These are phyloP conservation scores for Armadillidium nasatum DNA, from an alignment of 1,140 invertebrate genomes.

Conservation along the genomic window DNA sequence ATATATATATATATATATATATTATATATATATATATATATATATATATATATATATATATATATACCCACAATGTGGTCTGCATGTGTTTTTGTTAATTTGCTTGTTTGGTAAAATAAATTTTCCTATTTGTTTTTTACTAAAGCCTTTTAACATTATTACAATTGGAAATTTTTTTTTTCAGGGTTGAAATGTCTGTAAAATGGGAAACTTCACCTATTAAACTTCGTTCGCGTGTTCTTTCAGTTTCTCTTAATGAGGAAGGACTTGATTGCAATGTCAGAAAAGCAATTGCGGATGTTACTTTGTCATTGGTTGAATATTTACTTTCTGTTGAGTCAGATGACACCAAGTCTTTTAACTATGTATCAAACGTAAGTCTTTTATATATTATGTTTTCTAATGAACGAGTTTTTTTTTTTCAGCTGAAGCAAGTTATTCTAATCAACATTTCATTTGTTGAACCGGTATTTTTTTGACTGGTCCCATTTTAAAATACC, in stretches of 20 bases:
- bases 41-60: no score
- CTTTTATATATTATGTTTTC: conserved; percentile 24
- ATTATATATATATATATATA: no score
- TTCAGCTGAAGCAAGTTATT: no score
- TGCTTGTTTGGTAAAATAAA: not conserved
- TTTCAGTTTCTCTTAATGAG: not conserved
- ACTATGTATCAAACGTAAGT: conserved; percentile 56
- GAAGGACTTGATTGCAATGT: conserved; percentile 53
- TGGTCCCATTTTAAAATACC: no score
- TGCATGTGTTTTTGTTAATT: conserved; percentile 10
- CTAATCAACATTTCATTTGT: no score
- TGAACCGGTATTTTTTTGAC: no score
- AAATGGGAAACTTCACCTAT: not conserved
- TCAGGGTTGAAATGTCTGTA: not conserved
- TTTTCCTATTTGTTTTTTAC: not conserved
- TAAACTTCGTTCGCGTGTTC: not conserved
- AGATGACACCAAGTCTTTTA: conserved; percentile 70
- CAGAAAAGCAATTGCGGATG: conserved; percentile 55
- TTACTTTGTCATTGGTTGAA: conserved; percentile 56
- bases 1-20: no score
- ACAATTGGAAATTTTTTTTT: not conserved
- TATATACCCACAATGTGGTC: no score
- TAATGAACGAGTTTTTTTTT: conserved; percentile 33
- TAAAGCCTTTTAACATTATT: not conserved
- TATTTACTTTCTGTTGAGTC: conserved; percentile 59